Base-by-base conservation (phyloP, 2,888 invertebrate genomes). In the Linyphia triangularis region DNA sequence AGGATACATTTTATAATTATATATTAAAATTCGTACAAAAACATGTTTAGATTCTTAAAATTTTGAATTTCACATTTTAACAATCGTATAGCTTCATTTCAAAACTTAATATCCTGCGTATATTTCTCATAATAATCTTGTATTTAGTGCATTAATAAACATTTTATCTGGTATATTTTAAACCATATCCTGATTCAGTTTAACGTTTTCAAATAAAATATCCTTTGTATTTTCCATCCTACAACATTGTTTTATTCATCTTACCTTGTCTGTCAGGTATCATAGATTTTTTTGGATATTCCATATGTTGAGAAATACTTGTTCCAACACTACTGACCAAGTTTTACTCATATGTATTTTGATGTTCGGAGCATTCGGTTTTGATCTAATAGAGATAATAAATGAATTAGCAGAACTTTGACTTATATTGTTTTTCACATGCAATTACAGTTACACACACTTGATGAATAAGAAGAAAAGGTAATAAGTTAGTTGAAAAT, bases 291-390 rank as follows among this genome's bases (percentile, higher is more conserved):
- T 51, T 85, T 85, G 78, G 67, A 85, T 85, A 85, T 77, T 77
- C 51, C 67, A 75, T 75, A 75, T 79, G 72, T 78, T 72, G 67
- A 77, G 40, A 30, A 77, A 86, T 85, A 85, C 69, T 78, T 85
- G 85, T 85, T 78, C 85, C 78, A 78, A 61, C 69, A 63, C 70
- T 85, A 86, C 33, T 73, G 85, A 86, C 85, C 85, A 86, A 86
- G 85, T 86, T 86, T 86, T 81, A 79, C 73, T 86, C 72, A 81
- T n/a, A n/a, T 86, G 79, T 86, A 86, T 86, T 86, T 86, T 86
- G 85, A 86, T 86, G 85, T 86, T 86, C 65, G 51, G 85, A 86
- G 72, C 79, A 51, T 51, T 79, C 43, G 22, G 72, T 86, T 86
- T 86, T 86, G 63, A 79, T 86, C 85, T 86, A 37, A 86, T 86